Base-by-base conservation (phyloP, 2,797 vertebrate genomes). In the Cirrhinus mrigala region DNA sequence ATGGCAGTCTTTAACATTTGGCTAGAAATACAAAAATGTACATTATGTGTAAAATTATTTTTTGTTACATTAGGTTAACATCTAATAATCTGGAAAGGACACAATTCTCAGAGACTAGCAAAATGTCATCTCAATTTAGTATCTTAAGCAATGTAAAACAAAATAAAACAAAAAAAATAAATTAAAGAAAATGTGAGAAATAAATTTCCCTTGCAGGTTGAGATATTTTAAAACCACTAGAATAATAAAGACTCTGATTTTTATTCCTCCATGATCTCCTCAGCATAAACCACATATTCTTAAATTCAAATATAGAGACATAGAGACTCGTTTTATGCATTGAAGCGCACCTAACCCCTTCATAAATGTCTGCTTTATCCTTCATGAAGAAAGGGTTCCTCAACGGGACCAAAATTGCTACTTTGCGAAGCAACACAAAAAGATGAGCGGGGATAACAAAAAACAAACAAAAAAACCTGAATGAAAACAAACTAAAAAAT, bases 121-220 rank as follows among this genome's bases (percentile, higher is more conserved):
- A 81, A 79, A 82, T 52, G 46, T 79, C 60, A 50, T 14, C 48
- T 69, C 66, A 82, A 60, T 29, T 79, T 6, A 86, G 85, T 68
- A 68, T 68, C 29, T 66, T 70, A 91, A 92, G 94, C 92, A 93
- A 91, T 93, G 90, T 92, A 92, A 94, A 93, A 93, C 89, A 33
- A 90, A 86, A 92, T 27, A 92, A 93, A n/a, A n/a, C n/a, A n/a
- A n/a, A n/a, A 89, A 92, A 90, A 88, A 87, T 91, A 92, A 92
- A 92, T 90, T 91, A 83, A 78, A 54, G 4, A 15, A 24, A 64
- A 56, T 15, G 0, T 0, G 3, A 37, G 16, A 16, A 54, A 50
- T 56, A 8, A 29, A 16, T 27, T 82, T 22, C 16, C 14, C 18
- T 29, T 46, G 54, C 44, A 82, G 69, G 44, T 16, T 74, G 44